Conservation (phyloP, 37 sponge, comb jelly and placozoan species). For the Haliclona indistincta region DNA sequence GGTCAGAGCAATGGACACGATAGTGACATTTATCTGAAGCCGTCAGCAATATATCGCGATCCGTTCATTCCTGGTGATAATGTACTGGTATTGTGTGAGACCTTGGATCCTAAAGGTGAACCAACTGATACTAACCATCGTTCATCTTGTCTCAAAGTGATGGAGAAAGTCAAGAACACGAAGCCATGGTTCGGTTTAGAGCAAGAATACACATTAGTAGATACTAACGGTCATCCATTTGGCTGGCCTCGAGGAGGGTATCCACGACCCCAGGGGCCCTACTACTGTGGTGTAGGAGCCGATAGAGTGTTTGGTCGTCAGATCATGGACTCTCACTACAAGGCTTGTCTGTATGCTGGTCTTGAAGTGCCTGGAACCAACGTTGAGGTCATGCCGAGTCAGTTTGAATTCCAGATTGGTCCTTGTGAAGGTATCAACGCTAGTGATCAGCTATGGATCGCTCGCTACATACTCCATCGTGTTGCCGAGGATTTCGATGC, state of each 20-base stretch:
- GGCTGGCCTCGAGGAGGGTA: constrained; percentile 96
- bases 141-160: constrained; percentile 47
- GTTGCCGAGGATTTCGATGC: constrained; percentile 91
- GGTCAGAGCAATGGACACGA: constrained; percentile 79
- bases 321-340: constrained; percentile 91
- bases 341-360: constrained; percentile 97
- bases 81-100: constrained; percentile 84
- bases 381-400: constrained; percentile 96
- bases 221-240: constrained; percentile 68
- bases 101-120: constrained; percentile 40
- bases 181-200: constrained; percentile 98
- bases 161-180: constrained; percentile 60
- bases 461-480: constrained; percentile 87
- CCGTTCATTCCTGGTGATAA: constrained; percentile 64
- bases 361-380: constrained; percentile 88
- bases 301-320: constrained; percentile 58
- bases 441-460: constrained; percentile 96
- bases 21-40: constrained; percentile 87
- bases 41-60: constrained; percentile 77
- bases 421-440: constrained; percentile 88
- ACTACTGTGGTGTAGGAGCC: constrained; percentile 94
- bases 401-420: constrained; percentile 99
- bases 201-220: constrained; percentile 88
- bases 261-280: constrained; percentile 95
- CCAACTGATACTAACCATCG: constrained; percentile 68